phyloP scores from a whole-genome alignment of 2,888 invertebrate species.

The Chorisops tibialis region DNA sequence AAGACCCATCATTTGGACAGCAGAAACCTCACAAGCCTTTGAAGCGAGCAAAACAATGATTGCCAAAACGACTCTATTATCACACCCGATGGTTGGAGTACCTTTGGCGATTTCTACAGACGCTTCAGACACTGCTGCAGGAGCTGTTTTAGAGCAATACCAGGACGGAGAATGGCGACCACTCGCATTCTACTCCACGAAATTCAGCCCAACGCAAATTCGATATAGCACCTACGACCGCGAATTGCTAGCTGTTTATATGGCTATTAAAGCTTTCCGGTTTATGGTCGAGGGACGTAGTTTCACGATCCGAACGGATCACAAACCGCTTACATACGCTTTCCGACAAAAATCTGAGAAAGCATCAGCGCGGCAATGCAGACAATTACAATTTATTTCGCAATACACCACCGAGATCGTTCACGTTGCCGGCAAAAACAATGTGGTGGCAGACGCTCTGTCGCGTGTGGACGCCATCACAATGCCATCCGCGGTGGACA shows the following conservation, averaged over 20 bases:
- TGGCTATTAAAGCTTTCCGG: constrained; percentile 38
- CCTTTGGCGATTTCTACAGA: constrained; percentile 32
- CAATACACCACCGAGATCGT: not conserved
- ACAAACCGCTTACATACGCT: not conserved
- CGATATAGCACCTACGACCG: too few relatives aligned
- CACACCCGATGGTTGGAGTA: constrained; percentile 27
- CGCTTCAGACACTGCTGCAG: constrained; percentile 45
- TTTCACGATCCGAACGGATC: not conserved
- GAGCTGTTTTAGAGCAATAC: constrained; percentile 44
- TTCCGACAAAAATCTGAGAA: constrained; percentile 30
- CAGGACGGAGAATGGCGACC: constrained; percentile 39
- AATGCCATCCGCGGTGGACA: too few relatives aligned
- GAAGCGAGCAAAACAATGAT: not conserved
- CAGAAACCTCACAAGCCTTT: not conserved
- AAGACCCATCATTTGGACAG: not conserved
- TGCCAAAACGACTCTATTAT: not conserved
- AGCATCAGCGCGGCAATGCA: constrained; percentile 41
- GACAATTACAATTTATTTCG: constrained; percentile 39
- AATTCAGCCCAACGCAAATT: too few relatives aligned
- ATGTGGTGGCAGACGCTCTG: too few relatives aligned
- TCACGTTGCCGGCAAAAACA: too few relatives aligned
- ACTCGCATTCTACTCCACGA: constrained; percentile 45
- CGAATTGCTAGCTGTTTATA: constrained; percentile 45
- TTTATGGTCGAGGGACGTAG: constrained; percentile 28
- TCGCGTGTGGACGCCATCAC: too few relatives aligned